Evolutionary conservation across 2,113 vertebrate genomes (phyloP).

Genomic region (Lagopus leucura): DNA sequence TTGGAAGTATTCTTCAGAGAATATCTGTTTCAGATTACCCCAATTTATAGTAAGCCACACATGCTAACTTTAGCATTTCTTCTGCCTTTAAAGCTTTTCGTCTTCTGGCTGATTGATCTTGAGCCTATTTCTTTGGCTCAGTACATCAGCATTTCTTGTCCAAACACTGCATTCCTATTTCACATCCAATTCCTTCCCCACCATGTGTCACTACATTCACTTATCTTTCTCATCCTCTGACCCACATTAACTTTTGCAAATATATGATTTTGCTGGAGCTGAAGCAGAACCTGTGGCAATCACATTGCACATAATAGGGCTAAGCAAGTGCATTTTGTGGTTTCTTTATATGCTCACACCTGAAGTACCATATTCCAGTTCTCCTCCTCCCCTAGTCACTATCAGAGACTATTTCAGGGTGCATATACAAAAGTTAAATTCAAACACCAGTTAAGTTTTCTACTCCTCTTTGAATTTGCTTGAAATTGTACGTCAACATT

Average conservation of each 20-base stretch:
- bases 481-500: neutral
- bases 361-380: neutral
- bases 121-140: constrained; percentile 76
- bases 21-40: constrained; percentile 83
- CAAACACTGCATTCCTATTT: constrained; percentile 69
- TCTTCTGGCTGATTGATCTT: constrained; percentile 75
- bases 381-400: neutral
- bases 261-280: neutral
- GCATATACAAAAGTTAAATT: neutral
- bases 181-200: constrained; percentile 57
- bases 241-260: constrained; percentile 24
- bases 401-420: neutral
- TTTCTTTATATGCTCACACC: neutral
- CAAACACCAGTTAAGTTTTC: neutral
- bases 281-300: constrained; percentile 4
- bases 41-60: constrained; percentile 77
- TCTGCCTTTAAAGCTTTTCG: constrained; percentile 71
- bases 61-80: constrained; percentile 80
- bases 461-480: neutral
- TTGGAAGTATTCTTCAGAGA: constrained; percentile 77
- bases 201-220: constrained; percentile 45
- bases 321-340: neutral
- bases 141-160: constrained; percentile 41
- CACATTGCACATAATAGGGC: neutral
- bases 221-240: constrained; percentile 63